phyloP scores from a whole-genome alignment of 2,113 vertebrate species.

The Labrus mixtus region DNA sequence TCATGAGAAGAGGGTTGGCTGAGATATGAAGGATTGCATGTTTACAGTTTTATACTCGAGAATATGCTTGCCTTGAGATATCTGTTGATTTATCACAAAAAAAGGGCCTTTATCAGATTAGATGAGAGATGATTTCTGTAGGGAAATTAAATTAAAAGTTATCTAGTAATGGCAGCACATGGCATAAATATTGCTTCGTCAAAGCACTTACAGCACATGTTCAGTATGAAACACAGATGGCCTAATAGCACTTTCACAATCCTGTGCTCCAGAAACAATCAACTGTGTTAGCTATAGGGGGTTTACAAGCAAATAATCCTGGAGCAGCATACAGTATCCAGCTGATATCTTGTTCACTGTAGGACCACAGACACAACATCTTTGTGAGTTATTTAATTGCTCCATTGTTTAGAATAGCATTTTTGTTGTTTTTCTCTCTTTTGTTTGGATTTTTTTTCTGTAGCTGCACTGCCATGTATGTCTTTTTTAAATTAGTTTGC shows the following conservation, averaged over 20 bases:
- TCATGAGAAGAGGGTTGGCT: conserved; percentile 33
- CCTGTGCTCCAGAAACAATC: not conserved
- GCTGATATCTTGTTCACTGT: not conserved
- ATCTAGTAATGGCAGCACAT: not conserved
- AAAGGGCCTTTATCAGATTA: conserved; percentile 10
- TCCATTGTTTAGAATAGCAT: not conserved
- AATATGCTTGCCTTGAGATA: not conserved
- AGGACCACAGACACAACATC: not conserved
- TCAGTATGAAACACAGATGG: conserved; percentile 1
- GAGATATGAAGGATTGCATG: not conserved
- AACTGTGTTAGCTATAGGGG: not conserved
- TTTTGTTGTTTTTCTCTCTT: not conserved
- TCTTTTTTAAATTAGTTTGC: too few species aligned
- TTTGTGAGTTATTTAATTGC: not conserved
- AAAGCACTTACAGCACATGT: not conserved
- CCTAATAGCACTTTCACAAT: not conserved
- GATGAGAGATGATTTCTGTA: conserved; percentile 8
- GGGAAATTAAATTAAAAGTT: not conserved
- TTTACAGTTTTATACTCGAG: not conserved
- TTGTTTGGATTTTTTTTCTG: too few species aligned
- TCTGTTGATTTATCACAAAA: conserved; percentile 18
- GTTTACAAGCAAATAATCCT: not conserved
- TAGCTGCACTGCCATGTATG: too few species aligned
- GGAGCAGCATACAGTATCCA: not conserved
- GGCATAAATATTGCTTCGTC: not conserved